Conservation (phyloP, 2,797 vertebrate genomes). For the Malurus leucopterus region DNA sequence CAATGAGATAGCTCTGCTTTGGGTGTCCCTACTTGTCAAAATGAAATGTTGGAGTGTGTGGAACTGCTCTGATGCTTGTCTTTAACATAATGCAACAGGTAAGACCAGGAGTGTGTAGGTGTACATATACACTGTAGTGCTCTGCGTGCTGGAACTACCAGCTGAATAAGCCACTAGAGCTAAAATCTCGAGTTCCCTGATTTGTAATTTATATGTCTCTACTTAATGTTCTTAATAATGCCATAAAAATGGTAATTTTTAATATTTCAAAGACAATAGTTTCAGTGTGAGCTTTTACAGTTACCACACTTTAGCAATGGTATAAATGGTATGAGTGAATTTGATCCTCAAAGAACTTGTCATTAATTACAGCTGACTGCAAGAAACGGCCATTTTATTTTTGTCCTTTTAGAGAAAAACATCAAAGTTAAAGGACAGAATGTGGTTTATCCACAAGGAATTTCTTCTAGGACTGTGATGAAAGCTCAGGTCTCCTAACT, state of each 20-base stretch:
- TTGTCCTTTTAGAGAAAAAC: background rate
- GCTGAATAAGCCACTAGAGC: background rate
- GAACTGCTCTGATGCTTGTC: background rate
- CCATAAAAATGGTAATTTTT: background rate
- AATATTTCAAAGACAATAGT: background rate
- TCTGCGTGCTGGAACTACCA: background rate
- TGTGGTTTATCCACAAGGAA: slow-evolving; percentile 1
- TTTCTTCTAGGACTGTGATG: background rate
- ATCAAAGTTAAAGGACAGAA: background rate
- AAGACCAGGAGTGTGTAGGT: background rate
- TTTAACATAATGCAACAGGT: background rate
- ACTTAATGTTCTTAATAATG: background rate
- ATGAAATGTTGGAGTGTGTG: background rate
- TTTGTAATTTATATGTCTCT: background rate
- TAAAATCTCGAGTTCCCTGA: background rate
- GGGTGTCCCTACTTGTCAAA: background rate
- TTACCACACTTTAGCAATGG: background rate
- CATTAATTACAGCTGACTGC: background rate
- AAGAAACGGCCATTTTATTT: background rate
- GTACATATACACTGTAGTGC: background rate
- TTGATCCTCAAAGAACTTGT: background rate
- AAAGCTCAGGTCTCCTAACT: slow-evolving; percentile 15
- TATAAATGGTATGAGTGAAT: background rate
- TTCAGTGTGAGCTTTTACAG: background rate
- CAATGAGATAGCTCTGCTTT: background rate